These are phyloP conservation scores for Lindbergichthys nudifrons DNA, from an alignment of 2,797 vertebrate species.

Conservation along the genomic window DNA sequence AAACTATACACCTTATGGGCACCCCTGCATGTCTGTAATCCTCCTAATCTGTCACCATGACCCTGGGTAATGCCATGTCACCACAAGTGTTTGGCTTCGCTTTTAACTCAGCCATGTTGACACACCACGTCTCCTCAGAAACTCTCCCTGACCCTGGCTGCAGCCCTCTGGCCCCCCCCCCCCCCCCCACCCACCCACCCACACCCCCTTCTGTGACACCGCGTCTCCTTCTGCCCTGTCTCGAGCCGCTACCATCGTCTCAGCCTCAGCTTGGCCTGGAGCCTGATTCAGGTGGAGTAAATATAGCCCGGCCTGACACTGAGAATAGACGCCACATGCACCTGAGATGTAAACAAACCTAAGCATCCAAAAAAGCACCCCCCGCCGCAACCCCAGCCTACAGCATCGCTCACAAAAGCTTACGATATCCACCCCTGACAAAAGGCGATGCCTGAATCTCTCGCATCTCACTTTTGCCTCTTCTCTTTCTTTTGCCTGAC, in stretches of 20 bases:
- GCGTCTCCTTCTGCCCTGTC: slow-evolving; percentile 61
- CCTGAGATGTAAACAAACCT: slow-evolving; percentile 80
- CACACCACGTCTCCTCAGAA: slow-evolving; percentile 65
- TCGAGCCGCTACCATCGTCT: slow-evolving; percentile 70
- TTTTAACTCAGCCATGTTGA: slow-evolving; percentile 65
- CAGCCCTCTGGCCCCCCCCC: slow-evolving; percentile 64
- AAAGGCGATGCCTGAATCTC: slow-evolving; percentile 68
- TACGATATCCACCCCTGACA: slow-evolving; percentile 74
- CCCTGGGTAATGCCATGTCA: slow-evolving; percentile 67
- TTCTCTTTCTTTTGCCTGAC: slow-evolving; percentile 66
- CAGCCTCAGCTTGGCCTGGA: slow-evolving; percentile 68
- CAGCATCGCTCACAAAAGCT: slow-evolving; percentile 76
- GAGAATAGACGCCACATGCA: slow-evolving; percentile 60
- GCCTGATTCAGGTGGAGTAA: slow-evolving; percentile 71
- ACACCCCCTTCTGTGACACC: slow-evolving; percentile 1
- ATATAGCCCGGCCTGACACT: slow-evolving; percentile 65
- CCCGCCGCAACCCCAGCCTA: slow-evolving; percentile 40
- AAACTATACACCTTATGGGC: slow-evolving; percentile 35
- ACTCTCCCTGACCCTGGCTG: slow-evolving; percentile 55
- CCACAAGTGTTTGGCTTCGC: slow-evolving; percentile 72
- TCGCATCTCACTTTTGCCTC: slow-evolving; percentile 66
- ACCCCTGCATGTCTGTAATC: slow-evolving; percentile 66
- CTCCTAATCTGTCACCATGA: slow-evolving; percentile 73
- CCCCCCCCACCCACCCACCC: slow-evolving; percentile 5
- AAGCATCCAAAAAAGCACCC: slow-evolving; percentile 45